phyloP scores from a whole-genome alignment of 2,888 invertebrate species.

The Prosapia bicincta region DNA sequence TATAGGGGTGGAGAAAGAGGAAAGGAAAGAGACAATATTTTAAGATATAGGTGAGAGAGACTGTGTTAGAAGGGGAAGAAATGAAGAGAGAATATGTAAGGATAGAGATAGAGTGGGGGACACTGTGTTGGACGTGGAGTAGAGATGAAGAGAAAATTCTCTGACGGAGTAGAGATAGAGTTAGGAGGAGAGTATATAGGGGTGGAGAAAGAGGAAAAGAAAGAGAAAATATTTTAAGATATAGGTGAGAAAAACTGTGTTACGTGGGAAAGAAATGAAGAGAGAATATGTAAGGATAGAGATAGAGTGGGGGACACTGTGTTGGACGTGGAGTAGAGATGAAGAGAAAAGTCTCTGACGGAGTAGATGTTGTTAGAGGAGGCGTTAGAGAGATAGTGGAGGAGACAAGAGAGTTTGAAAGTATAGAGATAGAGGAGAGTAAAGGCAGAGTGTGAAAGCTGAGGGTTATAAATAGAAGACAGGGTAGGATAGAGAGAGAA shows the following conservation, averaged over 20 bases:
- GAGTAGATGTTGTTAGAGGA: constrained; percentile 30
- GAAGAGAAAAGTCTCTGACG: too few species aligned
- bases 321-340: constrained; percentile 18
- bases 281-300: constrained; percentile 14
- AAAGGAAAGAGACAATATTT: too few species aligned
- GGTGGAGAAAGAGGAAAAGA: constrained; percentile 21
- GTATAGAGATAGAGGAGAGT: constrained; percentile 7
- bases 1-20: too few species aligned
- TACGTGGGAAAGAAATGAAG: constrained; percentile 19
- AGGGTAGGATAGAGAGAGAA: too few species aligned
- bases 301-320: constrained; percentile 26
- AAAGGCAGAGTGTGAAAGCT: too few species aligned
- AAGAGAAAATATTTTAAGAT: constrained; percentile 4
- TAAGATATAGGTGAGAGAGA: background rate
- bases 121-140: constrained; percentile 24
- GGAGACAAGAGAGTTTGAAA: constrained; percentile 12
- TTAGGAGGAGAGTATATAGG: constrained; percentile 31
- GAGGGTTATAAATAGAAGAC: too few species aligned
- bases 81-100: constrained; percentile 16
- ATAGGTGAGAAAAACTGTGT: background rate
- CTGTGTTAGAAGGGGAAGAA: constrained; percentile 22
- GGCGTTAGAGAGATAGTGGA: constrained; percentile 29
- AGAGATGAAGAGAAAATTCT: too few species aligned
- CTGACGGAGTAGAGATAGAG: constrained; percentile 23
- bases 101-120: constrained; percentile 24